A percentile compares a stretch with the other conserved stretches of the same genome.
phyloP scores from a whole-genome alignment of 2,797 vertebrate genomes.

The Aphelocoma californica region DNA sequence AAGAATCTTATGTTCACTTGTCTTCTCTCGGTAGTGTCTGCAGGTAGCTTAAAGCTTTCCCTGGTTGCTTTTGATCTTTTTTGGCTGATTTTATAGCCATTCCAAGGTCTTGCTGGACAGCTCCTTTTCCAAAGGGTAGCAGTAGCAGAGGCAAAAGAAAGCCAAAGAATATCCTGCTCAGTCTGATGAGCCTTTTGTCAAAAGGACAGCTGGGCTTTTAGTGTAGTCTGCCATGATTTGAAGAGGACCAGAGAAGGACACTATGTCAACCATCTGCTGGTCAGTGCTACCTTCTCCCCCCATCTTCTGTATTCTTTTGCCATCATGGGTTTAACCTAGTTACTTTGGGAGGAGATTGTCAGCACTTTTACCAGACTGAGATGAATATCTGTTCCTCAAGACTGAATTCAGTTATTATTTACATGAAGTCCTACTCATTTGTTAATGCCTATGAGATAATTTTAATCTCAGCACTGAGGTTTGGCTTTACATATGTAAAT shows the following conservation, averaged over 20 bases:
- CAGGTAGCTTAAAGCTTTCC: not conserved
- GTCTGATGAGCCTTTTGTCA: not conserved
- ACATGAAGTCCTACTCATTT: not conserved
- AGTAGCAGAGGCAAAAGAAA: not conserved
- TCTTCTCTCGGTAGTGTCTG: not conserved
- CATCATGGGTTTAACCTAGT: not conserved
- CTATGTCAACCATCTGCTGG: not conserved
- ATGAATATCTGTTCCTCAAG: not conserved
- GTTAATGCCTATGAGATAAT: not conserved
- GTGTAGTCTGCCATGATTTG: not conserved
- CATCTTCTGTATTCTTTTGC: not conserved
- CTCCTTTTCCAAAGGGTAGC: conserved; percentile 1
- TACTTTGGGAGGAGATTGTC: not conserved
- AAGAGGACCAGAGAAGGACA: not conserved
- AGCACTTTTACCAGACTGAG: not conserved
- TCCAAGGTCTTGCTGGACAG: conserved; percentile 41
- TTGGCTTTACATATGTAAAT: not conserved
- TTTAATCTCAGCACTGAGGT: not conserved
- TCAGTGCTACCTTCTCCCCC: not conserved
- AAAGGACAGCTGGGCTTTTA: not conserved
- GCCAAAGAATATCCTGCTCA: not conserved
- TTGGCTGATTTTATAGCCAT: not conserved
- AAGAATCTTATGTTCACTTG: not conserved
- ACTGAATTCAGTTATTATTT: not conserved
- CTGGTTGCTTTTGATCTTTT: not conserved